phyloP scores from a whole-genome alignment of 2,797 vertebrate species.

The Coluber constrictor region DNA sequence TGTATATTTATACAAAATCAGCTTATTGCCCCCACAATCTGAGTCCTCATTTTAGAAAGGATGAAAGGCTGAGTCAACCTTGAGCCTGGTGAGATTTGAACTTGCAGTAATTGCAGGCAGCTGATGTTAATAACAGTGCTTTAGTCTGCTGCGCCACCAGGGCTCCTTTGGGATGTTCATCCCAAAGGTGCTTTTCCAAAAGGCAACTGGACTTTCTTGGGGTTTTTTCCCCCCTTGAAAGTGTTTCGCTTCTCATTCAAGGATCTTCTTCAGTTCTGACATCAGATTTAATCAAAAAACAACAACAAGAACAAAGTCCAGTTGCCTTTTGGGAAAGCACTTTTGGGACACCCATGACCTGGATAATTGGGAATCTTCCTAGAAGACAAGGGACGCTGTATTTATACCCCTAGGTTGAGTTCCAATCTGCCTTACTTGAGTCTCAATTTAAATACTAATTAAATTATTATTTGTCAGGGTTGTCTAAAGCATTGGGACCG shows the following conservation, averaged over 20 bases:
- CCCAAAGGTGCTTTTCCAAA: neutral
- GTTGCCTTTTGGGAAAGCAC: neutral
- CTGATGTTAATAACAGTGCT: too few relatives aligned
- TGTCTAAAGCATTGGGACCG: neutral
- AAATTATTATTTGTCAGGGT: neutral
- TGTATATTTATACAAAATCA: too few relatives aligned
- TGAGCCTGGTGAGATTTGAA: too few relatives aligned
- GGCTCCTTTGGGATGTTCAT: neutral
- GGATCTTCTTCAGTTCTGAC: neutral
- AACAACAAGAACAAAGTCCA: neutral
- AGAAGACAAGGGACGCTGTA: neutral
- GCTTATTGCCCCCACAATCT: too few relatives aligned
- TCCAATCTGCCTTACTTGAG: neutral
- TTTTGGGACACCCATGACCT: neutral
- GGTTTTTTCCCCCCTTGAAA: neutral
- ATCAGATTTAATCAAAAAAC: neutral
- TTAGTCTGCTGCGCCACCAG: too few relatives aligned
- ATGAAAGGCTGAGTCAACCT: too few relatives aligned
- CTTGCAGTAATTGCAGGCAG: too few relatives aligned
- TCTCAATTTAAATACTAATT: neutral
- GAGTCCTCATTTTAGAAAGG: too few relatives aligned
- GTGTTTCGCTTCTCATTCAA: neutral
- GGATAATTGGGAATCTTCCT: neutral
- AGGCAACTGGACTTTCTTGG: neutral
- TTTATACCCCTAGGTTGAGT: neutral